Evolutionary conservation across 2,113 vertebrate species (phyloP), one percentile per base, ranked within the genome.

Genomic region (Andinoacara biseriatus): DNA sequence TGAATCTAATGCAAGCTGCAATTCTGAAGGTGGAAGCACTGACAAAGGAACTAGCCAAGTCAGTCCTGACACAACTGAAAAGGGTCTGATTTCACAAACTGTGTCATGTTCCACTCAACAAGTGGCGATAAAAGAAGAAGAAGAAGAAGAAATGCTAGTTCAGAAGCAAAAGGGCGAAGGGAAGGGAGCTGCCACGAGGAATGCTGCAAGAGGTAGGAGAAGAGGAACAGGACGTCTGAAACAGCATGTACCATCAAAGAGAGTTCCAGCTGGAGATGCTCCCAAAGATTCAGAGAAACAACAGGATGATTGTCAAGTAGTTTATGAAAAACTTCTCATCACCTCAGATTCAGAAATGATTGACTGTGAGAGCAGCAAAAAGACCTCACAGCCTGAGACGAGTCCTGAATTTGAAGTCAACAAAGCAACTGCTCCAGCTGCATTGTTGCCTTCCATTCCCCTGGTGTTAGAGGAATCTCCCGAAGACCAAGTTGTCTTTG

Each of bases 91-190:
- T 59, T 87, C 38, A 0, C 88, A 94, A 22, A 91, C 88, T 18
- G 91, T 91, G 11, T 91, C 93, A 7, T 89, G 85, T 80, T 86
- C 89, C 33, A 90, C 91, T 6, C 86, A 89, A 56, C 87, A 84
- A 33, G 33, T 83, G 3, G 91, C 91, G 7, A 87, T 95, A 62
- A 96, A 96, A 83, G 91, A 95, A 75, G 95, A 96, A 46, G 95
- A 96, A 46, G 93, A 95, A 63, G 93, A 93, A 74, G 95, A 96
- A 87, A 43, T 89, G 4, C 26, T 90, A 26, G 90, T 95, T 26
- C 91, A 92, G 58, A 94, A 58, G 65, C 90, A 74, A 77, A 91
- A 90, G 60, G 78, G 82, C 14, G 82, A 38, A 35, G 60, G 40
- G n/a, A 90, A 69, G 76, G 79, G 29, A 43, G 49, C 57, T 10